phyloP scores from a whole-genome alignment of 2,888 invertebrate species.

The Microctonus brassicae region DNA sequence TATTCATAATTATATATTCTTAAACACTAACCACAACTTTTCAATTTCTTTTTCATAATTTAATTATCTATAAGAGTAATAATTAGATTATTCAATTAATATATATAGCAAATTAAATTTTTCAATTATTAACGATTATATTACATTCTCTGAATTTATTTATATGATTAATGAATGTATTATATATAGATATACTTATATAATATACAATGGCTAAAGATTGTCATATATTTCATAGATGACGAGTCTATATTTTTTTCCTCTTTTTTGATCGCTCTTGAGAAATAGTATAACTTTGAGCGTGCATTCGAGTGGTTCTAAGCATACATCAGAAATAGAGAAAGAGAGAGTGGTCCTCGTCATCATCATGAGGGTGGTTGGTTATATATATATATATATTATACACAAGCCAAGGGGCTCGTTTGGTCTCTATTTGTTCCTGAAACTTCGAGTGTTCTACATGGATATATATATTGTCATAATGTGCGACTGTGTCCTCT shows the following conservation, averaged over 20 bases:
- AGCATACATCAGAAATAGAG: slow-evolving; percentile 33
- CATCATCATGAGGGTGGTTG: slow-evolving; percentile 32
- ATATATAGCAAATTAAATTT: too few species aligned
- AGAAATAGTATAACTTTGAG: slow-evolving; percentile 34
- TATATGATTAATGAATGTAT: too few species aligned
- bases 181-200: neutral
- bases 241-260: neutral
- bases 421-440: slow-evolving; percentile 59
- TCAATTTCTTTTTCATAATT: too few species aligned
- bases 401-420: slow-evolving; percentile 46
- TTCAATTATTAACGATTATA: too few species aligned
- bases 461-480: neutral
- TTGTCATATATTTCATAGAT: neutral
- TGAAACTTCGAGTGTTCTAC: slow-evolving; percentile 53
- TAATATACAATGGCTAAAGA: neutral
- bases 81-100: too few species aligned
- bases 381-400: too few species aligned
- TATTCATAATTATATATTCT: too few species aligned
- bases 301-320: slow-evolving; percentile 48
- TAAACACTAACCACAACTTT: too few species aligned
- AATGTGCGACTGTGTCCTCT: slow-evolving; percentile 15
- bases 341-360: neutral
- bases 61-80: too few species aligned
- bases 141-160: too few species aligned
- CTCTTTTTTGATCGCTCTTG: slow-evolving; percentile 3